Percentiles rank a stretch among this genome's conserved stretches.
phyloP scores from a whole-genome alignment of 2,888 invertebrate species.

The Leptinotarsa juncta region DNA sequence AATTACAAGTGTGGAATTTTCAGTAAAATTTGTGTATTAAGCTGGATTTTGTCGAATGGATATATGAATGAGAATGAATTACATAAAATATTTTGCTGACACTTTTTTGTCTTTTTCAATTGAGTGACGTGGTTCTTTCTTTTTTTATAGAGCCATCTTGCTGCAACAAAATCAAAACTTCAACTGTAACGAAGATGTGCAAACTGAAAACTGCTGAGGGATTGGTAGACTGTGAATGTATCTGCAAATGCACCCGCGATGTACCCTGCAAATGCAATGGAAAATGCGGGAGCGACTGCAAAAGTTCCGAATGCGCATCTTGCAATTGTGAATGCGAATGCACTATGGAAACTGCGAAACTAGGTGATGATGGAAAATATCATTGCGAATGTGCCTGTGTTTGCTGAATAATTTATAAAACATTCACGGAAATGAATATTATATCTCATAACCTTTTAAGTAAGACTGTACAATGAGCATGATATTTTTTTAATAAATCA shows the following conservation, averaged over 20 bases:
- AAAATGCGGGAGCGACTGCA: not conserved
- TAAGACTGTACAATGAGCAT: too few species aligned
- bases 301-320: slow-evolving; percentile 6
- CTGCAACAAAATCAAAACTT: not conserved
- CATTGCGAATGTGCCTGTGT: slow-evolving; percentile 25
- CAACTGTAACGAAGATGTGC: slow-evolving; percentile 14
- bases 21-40: too few species aligned
- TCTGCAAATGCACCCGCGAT: slow-evolving; percentile 16
- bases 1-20: too few species aligned
- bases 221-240: slow-evolving; percentile 22
- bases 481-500: too few species aligned
- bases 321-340: slow-evolving; percentile 28
- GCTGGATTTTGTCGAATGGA: too few species aligned
- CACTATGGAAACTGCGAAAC: slow-evolving; percentile 16
- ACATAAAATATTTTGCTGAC: too few species aligned
- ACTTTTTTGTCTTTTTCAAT: not conserved
- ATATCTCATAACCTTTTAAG: too few species aligned
- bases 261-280: slow-evolving; percentile 11
- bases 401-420: slow-evolving; percentile 5
- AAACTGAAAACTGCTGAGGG: slow-evolving; percentile 24
- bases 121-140: not conserved
- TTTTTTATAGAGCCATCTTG: not conserved
- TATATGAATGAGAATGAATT: too few species aligned
- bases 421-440: not conserved
- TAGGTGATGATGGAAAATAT: slow-evolving; percentile 20